phyloP scores from a whole-genome alignment of 2,113 vertebrate genomes.

The Leiothrix lutea region DNA sequence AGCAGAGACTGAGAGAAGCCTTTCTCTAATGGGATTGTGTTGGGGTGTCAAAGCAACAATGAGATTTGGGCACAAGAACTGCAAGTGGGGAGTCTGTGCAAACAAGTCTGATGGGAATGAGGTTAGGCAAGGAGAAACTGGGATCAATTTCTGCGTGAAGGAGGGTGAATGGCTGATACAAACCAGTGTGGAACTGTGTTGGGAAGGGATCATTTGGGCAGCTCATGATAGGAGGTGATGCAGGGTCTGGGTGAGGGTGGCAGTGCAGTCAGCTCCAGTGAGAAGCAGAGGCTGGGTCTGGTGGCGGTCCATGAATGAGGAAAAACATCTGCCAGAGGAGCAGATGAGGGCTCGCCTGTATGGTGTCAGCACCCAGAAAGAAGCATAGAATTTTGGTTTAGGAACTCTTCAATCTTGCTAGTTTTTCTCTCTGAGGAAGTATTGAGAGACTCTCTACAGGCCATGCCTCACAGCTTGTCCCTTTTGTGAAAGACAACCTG shows the following conservation, averaged over 20 bases:
- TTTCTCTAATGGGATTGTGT: background rate
- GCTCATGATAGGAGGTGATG: rapidly evolving
- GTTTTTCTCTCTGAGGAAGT: background rate
- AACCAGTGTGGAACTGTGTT: background rate
- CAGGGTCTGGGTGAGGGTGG: background rate
- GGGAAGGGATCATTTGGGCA: background rate
- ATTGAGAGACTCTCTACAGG: background rate
- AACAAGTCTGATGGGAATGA: background rate
- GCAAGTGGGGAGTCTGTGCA: background rate
- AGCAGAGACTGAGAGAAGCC: background rate
- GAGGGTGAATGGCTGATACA: background rate
- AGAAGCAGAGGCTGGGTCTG: background rate
- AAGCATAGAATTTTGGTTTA: background rate
- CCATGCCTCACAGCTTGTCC: background rate
- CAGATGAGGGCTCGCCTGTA: background rate
- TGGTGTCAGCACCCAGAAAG: background rate
- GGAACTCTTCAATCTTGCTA: background rate
- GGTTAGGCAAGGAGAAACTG: background rate
- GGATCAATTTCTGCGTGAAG: background rate
- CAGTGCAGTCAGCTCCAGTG: background rate
- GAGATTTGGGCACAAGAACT: background rate
- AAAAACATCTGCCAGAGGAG: background rate
- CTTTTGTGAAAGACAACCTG: background rate
- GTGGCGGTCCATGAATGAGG: background rate
- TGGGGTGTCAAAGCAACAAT: rapidly evolving